phyloP scores from a whole-genome alignment of 2,797 vertebrate genomes.

The Poecilia gillii region DNA sequence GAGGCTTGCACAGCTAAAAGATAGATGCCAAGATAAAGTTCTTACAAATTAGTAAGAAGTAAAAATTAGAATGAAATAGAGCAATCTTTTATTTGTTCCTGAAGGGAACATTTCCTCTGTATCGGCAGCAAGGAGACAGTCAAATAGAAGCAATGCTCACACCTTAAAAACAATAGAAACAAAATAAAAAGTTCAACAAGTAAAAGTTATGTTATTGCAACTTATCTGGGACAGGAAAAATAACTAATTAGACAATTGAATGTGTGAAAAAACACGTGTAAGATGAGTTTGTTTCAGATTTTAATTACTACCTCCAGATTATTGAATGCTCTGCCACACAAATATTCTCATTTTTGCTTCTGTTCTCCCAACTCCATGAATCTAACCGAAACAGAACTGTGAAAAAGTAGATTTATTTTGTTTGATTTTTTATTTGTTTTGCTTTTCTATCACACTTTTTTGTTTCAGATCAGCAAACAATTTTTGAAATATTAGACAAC shows the following conservation, averaged over 20 bases:
- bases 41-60: neutral
- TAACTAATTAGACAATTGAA: neutral
- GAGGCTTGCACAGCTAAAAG: constrained; percentile 89
- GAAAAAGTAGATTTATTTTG: neutral
- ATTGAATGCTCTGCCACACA: neutral
- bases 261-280: neutral
- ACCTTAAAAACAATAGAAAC: neutral
- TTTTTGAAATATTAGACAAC: neutral
- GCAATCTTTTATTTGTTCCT: neutral
- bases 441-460: neutral
- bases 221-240: neutral
- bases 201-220: neutral
- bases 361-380: neutral
- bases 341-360: neutral
- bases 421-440: neutral
- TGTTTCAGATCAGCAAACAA: neutral
- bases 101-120: neutral
- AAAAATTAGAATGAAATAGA: neutral
- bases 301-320: neutral
- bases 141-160: neutral
- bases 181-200: neutral
- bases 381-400: neutral
- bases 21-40: constrained; percentile 2
- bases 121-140: neutral
- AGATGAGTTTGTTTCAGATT: neutral